Evolutionary conservation across 1,140 invertebrate species (phyloP).

Genomic region (Cherax destructor): DNA sequence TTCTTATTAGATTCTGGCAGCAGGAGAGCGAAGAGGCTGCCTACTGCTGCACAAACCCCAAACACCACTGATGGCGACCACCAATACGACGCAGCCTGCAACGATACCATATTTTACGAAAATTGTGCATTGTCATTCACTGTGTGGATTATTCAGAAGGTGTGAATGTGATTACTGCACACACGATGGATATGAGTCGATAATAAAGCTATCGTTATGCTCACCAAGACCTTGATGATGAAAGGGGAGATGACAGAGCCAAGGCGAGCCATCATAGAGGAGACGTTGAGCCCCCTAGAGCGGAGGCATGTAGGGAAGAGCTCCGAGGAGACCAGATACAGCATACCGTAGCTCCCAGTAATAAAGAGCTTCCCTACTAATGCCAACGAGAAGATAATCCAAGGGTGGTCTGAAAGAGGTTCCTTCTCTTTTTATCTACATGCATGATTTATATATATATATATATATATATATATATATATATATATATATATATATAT

Average conservation of each 20-base stretch:
- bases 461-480: too few relatives aligned
- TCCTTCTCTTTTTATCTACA: too few relatives aligned
- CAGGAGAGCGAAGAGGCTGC: conserved; percentile 51
- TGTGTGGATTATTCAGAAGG: neutral
- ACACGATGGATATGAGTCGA: too few relatives aligned
- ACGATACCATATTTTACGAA: neutral
- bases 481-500: too few relatives aligned
- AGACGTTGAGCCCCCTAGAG: conserved; percentile 73
- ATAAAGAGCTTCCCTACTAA: conserved; percentile 70
- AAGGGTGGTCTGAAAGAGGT: conserved; percentile 41
- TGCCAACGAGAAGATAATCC: conserved; percentile 64
- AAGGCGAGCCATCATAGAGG: conserved; percentile 73
- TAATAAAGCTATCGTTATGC: neutral
- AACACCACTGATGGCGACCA: conserved; percentile 59
- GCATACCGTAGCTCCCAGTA: conserved; percentile 61
- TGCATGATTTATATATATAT: too few relatives aligned
- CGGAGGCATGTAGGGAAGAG: conserved; percentile 73
- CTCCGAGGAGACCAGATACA: conserved; percentile 73
- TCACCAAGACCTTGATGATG: conserved; percentile 75
- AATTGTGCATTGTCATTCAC: neutral
- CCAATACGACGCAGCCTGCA: conserved; percentile 54
- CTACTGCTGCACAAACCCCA: conserved; percentile 46
- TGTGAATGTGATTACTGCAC: neutral
- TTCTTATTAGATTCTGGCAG: conserved; percentile 41
- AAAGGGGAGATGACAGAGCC: conserved; percentile 74